phyloP scores from a whole-genome alignment of 1,140 invertebrate genomes.

The Metaphire vulgaris region DNA sequence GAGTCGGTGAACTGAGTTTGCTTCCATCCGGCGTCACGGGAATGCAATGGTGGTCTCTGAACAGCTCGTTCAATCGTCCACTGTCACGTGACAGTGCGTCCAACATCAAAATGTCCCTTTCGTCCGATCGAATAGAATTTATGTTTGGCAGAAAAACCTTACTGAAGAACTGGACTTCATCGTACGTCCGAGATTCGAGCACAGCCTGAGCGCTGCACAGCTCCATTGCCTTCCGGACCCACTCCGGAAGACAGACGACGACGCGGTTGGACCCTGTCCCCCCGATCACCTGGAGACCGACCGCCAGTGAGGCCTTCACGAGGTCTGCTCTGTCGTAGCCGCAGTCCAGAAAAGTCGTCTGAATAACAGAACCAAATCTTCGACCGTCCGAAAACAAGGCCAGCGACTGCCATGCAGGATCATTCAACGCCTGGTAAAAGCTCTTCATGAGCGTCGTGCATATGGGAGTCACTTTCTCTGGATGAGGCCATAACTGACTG shows the following conservation, averaged over 20 bases:
- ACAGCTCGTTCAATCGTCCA: constrained; percentile 9
- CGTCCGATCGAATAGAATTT: background rate
- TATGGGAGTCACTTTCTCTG: background rate
- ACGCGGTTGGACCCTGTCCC: constrained; percentile 5
- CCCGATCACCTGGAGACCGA: constrained; percentile 6
- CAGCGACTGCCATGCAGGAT: background rate
- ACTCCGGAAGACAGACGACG: constrained; percentile 20
- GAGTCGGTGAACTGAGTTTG: constrained; percentile 9
- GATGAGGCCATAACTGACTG: constrained; percentile 20
- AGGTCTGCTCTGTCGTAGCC: background rate
- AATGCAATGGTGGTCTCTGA: constrained; percentile 25
- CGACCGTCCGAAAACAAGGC: constrained; percentile 20
- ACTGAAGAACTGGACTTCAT: constrained; percentile 24
- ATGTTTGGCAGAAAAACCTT: constrained; percentile 29
- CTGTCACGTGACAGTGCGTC: constrained; percentile 16
- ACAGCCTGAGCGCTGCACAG: background rate
- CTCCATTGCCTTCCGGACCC: constrained; percentile 1
- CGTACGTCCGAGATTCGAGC: constrained; percentile 6
- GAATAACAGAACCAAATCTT: background rate
- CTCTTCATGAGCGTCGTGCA: constrained; percentile 10
- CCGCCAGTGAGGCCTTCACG: background rate
- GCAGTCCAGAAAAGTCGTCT: constrained; percentile 18
- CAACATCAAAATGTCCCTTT: constrained; percentile 24
- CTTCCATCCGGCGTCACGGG: constrained; percentile 28
- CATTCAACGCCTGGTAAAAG: constrained; percentile 19